A percentile compares a stretch with the other conserved stretches of the same genome.
Evolutionary conservation across 2,888 invertebrate species (phyloP).

Genomic region (Panorpa germanica): DNA sequence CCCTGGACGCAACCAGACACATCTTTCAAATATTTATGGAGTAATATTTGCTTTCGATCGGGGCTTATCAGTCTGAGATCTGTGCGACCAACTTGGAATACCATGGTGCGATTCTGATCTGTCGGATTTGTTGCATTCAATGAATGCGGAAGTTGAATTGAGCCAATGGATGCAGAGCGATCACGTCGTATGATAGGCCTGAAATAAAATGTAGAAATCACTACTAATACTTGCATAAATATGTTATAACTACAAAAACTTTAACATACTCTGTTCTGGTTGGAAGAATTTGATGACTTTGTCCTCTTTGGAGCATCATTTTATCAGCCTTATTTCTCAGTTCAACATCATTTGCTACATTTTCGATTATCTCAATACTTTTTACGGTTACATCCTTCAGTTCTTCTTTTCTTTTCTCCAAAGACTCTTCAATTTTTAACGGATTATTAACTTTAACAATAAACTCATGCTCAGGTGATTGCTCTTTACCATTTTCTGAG

Average conservation of each 20-base stretch:
- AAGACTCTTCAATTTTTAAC: no score
- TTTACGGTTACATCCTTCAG: constrained; percentile 2
- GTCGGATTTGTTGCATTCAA: constrained; percentile 26
- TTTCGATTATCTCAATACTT: constrained; percentile 3
- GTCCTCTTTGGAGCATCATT: constrained; percentile 18
- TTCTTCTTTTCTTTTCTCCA: background rate
- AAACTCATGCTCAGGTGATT: no score
- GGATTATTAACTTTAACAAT: no score
- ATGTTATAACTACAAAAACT: no score
- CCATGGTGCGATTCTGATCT: constrained; percentile 84
- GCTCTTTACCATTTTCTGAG: no score
- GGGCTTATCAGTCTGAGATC: constrained; percentile 84
- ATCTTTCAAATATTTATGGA: constrained; percentile 76
- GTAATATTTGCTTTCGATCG: constrained; percentile 73
- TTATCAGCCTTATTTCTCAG: constrained; percentile 19
- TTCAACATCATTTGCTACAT: constrained; percentile 15
- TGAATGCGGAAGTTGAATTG: constrained; percentile 20
- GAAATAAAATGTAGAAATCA: background rate
- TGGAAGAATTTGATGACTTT: constrained; percentile 20
- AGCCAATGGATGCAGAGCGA: constrained; percentile 40
- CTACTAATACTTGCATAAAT: background rate
- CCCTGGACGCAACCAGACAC: constrained; percentile 80
- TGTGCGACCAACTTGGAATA: constrained; percentile 69
- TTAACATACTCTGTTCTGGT: constrained; percentile 21
- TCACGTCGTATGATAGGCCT: constrained; percentile 21